Conservation (phyloP, 2,888 invertebrate species). For the Leptothorax acervorum region DNA sequence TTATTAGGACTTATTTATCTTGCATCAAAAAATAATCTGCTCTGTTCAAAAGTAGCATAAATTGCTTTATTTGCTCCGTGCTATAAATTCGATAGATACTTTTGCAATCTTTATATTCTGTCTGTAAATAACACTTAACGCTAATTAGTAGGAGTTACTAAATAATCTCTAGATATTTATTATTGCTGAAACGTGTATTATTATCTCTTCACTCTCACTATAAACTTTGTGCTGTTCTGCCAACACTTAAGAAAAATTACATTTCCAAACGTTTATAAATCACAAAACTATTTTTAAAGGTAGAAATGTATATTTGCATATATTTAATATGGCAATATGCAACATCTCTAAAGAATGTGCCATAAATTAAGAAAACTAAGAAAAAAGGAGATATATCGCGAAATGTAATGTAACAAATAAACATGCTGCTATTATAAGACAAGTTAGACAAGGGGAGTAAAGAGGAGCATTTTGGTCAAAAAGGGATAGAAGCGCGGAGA, state of each 20-base stretch:
- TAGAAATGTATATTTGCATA: not conserved
- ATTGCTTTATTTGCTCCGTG: not conserved
- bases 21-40: slow-evolving; percentile 7
- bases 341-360: not conserved
- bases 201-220: not conserved
- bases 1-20: not conserved
- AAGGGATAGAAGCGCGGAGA: slow-evolving; percentile 46
- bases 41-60: not conserved
- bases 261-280: not conserved
- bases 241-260: not conserved
- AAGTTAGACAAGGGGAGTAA: slow-evolving; percentile 1
- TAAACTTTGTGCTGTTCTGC: not conserved
- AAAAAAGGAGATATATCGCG: not conserved
- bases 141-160: not conserved
- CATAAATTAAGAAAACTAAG: not conserved
- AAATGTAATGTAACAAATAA: slow-evolving; percentile 27
- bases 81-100: slow-evolving; percentile 6
- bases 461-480: slow-evolving; percentile 56
- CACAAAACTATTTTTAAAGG: not conserved
- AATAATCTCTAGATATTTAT: not conserved
- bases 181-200: not conserved
- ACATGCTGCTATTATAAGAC: not conserved
- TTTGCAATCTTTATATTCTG: slow-evolving; percentile 1
- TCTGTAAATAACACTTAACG: not conserved
- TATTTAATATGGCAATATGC: not conserved